Evolutionary conservation across 2,113 vertebrate genomes (phyloP).

Genomic region (Connochaetes taurinus): DNA sequence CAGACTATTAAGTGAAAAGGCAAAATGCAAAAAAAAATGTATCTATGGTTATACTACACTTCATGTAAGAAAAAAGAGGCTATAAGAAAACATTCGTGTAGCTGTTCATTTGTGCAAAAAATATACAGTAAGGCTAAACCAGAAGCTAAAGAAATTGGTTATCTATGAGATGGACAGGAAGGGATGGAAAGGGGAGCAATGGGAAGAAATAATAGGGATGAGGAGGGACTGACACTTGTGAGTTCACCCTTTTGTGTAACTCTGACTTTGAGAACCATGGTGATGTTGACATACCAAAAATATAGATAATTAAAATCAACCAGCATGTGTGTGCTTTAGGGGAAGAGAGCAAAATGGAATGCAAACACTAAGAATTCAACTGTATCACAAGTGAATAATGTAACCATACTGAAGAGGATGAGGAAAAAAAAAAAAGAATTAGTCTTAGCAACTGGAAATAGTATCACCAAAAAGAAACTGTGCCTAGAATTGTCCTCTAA

Average conservation of each 20-base stretch:
- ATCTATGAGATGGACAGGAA: neutral
- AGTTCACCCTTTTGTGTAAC: neutral
- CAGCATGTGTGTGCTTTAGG: neutral
- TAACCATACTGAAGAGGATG: neutral
- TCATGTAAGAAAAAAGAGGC: neutral
- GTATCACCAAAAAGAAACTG: neutral
- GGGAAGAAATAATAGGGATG: neutral
- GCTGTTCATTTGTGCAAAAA: neutral
- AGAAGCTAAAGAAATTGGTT: neutral
- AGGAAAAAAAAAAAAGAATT: neutral
- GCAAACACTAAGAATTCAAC: neutral
- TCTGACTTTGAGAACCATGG: neutral
- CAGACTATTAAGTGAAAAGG: neutral
- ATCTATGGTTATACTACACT: neutral
- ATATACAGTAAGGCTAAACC: neutral
- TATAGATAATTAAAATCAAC: conserved; percentile 14
- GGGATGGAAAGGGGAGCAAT: neutral
- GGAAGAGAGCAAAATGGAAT: neutral
- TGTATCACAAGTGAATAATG: neutral
- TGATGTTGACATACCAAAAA: neutral
- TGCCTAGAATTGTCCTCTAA: neutral
- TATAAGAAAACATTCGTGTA: neutral
- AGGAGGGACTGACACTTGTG: neutral
- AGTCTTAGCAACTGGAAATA: neutral
- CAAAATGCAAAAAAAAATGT: neutral